Evolutionary conservation across 2,888 invertebrate species (phyloP), one percentile per base, ranked within the genome.

Genomic region (Neoscelio sp.): DNA sequence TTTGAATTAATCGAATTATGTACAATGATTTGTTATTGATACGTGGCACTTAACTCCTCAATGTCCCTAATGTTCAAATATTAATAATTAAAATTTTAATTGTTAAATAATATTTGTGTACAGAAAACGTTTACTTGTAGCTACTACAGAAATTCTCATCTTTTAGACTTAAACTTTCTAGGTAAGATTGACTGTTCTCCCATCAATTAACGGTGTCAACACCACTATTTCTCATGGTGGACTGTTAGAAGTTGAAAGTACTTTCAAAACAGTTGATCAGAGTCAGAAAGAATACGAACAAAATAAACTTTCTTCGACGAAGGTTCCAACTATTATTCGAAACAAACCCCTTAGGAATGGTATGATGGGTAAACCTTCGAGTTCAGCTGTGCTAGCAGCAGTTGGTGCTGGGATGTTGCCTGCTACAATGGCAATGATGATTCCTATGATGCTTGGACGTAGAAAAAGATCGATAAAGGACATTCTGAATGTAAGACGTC

Each of bases 321-420:
- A 76, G 48, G 23, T 46, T 12, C 70, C 75, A 60, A 70, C 60
- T 17, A 30, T 85, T 13, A 40, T 85, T 17, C 86, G 82, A 38
- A 87, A 82, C 26, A 85, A 85, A 73, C 80, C 88, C 0, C 83
- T 87, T 23, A 85, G 86, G 46, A 85, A 86, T 60, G 82, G 81
- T 0, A 42, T 82, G 26, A 81, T 87, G 89, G 91, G 89, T 90
- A 85, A 83, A 46, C 89, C 91, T 2, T 93, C 94, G 84, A 93
- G 92, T 82, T 92, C 94, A 0, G 93, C 94, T 0, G 92, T 95
- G 28, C 87, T 95, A 78, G 95, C 95, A 4, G 95, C 95, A 0
- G 94, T 95, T 0, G 94, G 95, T 0, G 95, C 95, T 10, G 95
- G 95, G 0, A 94, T 96, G 94, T 92, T 96, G 13, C 95, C 95